Evolutionary conservation across 2,888 invertebrate genomes (phyloP).

Genomic region (Oasisia sp.): DNA sequence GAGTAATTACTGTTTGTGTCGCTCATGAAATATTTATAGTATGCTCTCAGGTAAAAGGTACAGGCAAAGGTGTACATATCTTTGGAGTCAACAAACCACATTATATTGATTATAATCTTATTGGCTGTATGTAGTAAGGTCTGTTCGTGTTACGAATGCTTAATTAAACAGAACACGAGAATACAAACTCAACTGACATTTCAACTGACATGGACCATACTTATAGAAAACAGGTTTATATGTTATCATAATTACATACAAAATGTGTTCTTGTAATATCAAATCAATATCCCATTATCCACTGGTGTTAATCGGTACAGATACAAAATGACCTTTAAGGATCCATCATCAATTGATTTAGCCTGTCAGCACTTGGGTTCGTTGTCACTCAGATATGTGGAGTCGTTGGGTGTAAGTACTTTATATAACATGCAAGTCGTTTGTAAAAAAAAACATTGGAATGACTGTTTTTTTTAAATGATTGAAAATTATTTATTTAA

Average conservation of each 20-base stretch:
- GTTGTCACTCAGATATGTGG: too few species aligned
- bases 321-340: not conserved
- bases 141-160: not conserved
- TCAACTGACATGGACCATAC: not conserved
- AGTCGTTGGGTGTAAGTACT: too few species aligned
- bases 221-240: not conserved
- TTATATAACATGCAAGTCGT: too few species aligned
- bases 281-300: not conserved
- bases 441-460: too few species aligned
- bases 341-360: too few species aligned
- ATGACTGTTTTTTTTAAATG: too few species aligned
- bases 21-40: not conserved
- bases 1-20: not conserved
- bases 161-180: not conserved
- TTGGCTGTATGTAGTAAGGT: not conserved
- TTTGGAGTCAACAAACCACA: not conserved
- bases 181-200: not conserved
- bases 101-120: not conserved
- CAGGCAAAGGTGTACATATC: not conserved
- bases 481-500: too few species aligned
- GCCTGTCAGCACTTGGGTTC: too few species aligned
- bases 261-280: not conserved
- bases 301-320: not conserved
- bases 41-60: not conserved
- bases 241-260: not conserved